A percentile compares a stretch with the other conserved stretches of the same genome.
These are phyloP conservation scores for Palloptera scutellata DNA, from an alignment of 2,888 invertebrate genomes.

Conservation along the genomic window DNA sequence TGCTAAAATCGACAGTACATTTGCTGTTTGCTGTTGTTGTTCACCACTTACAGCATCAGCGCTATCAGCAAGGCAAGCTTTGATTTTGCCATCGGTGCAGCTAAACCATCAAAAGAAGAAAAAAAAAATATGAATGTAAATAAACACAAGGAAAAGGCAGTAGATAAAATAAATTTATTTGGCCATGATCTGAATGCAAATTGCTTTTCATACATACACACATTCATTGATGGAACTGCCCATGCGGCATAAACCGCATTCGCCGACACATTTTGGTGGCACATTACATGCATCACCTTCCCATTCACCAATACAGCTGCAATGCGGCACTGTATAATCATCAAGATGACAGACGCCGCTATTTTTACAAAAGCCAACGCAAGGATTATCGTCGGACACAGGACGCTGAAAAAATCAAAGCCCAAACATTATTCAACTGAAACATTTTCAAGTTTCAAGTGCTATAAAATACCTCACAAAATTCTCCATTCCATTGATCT, in stretches of 20 bases:
- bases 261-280: slow-evolving; percentile 60
- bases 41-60: slow-evolving; percentile 59
- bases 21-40: slow-evolving; percentile 46
- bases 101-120: slow-evolving; percentile 35
- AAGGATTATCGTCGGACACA: slow-evolving; percentile 72
- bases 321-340: slow-evolving; percentile 65
- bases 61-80: slow-evolving; percentile 60
- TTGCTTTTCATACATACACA: slow-evolving; percentile 47
- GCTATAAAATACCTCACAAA: slow-evolving; percentile 65
- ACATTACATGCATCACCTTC: slow-evolving; percentile 68
- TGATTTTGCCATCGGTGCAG: slow-evolving; percentile 54
- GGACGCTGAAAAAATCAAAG: slow-evolving; percentile 56
- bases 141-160: no score
- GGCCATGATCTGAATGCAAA: not conserved
- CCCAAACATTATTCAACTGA: no score
- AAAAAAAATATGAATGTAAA: not conserved
- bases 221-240: slow-evolving; percentile 64
- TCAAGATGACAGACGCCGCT: slow-evolving; percentile 70
- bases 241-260: slow-evolving; percentile 59
- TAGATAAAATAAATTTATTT: not conserved
- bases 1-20: slow-evolving; percentile 56
- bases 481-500: slow-evolving; percentile 67
- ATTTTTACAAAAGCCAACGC: slow-evolving; percentile 68
- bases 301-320: slow-evolving; percentile 69
- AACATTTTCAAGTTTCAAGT: not conserved